Evolutionary conservation across 2,797 vertebrate species (phyloP).

Genomic region (Ammospiza maritima): DNA sequence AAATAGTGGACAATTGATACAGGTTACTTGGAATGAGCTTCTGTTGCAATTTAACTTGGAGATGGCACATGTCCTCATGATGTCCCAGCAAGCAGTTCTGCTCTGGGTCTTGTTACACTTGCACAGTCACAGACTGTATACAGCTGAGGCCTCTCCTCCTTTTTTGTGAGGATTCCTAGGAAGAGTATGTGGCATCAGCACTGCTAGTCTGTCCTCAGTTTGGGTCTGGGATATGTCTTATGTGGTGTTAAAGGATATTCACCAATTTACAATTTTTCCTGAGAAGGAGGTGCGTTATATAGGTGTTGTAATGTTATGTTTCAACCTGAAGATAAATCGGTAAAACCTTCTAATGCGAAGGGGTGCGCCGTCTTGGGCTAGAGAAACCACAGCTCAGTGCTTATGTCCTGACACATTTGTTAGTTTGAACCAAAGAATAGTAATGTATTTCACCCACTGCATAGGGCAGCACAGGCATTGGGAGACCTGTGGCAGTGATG

Average conservation of each 20-base stretch:
- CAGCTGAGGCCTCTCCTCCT: not conserved
- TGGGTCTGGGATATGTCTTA: not conserved
- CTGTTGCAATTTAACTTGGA: not conserved
- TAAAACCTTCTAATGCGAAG: not conserved
- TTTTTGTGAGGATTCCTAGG: not conserved
- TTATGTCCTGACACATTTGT: not conserved
- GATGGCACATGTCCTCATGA: not conserved
- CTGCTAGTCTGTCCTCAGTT: not conserved
- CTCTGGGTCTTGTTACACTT: not conserved
- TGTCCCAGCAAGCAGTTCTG: not conserved
- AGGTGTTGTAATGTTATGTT: not conserved
- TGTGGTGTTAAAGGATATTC: accelerated
- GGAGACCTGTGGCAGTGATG: not conserved
- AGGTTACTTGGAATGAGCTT: not conserved
- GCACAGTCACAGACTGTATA: not conserved
- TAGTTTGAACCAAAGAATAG: not conserved
- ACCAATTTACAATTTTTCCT: not conserved
- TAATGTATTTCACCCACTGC: not conserved
- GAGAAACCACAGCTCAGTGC: not conserved
- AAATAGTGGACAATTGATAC: not conserved
- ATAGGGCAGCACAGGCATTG: accelerated
- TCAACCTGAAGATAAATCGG: not conserved
- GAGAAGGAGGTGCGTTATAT: not conserved
- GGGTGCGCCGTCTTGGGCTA: not conserved
- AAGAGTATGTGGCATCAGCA: not conserved